Conservation (phyloP, 37 sponge, comb jelly and placozoan species). For the Trichoplax adhaerens region DNA sequence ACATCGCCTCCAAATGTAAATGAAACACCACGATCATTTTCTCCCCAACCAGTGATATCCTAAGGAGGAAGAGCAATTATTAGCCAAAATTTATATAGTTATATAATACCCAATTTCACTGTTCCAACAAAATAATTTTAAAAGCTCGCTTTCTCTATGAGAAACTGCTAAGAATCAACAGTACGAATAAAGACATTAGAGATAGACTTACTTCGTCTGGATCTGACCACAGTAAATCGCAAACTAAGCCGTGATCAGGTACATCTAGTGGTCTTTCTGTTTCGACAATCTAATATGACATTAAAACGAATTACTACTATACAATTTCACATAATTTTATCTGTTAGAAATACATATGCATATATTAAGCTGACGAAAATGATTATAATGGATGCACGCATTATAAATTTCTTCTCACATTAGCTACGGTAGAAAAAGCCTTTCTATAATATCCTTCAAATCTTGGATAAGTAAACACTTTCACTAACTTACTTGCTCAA, state of each 20-base stretch:
- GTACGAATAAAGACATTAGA: neutral
- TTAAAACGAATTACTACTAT: too few relatives aligned
- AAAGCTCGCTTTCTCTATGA: neutral
- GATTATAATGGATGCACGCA: too few relatives aligned
- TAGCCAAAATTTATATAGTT: conserved; percentile 1
- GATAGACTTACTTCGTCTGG: conserved; percentile 54
- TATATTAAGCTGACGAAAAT: too few relatives aligned
- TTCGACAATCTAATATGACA: conserved; percentile 19
- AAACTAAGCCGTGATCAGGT: conserved; percentile 59
- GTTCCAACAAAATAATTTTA: neutral
- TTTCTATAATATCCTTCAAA: too few relatives aligned
- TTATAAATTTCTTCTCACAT: too few relatives aligned
- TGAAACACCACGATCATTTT: conserved; percentile 82
- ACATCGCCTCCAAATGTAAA: conserved; percentile 83
- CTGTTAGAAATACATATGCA: too few relatives aligned
- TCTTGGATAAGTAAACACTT: too few relatives aligned
- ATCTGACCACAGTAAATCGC: conserved; percentile 87
- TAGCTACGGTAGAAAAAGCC: too few relatives aligned
- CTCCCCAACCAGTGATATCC: conserved; percentile 92
- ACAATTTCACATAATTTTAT: too few relatives aligned
- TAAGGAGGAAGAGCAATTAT: conserved; percentile 6
- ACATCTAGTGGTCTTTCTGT: conserved; percentile 72
- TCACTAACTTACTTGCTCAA: conserved; percentile 25
- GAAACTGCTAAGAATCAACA: neutral
- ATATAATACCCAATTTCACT: neutral